phyloP scores from a whole-genome alignment of 2,888 invertebrate species.

The Eulithis prunata region DNA sequence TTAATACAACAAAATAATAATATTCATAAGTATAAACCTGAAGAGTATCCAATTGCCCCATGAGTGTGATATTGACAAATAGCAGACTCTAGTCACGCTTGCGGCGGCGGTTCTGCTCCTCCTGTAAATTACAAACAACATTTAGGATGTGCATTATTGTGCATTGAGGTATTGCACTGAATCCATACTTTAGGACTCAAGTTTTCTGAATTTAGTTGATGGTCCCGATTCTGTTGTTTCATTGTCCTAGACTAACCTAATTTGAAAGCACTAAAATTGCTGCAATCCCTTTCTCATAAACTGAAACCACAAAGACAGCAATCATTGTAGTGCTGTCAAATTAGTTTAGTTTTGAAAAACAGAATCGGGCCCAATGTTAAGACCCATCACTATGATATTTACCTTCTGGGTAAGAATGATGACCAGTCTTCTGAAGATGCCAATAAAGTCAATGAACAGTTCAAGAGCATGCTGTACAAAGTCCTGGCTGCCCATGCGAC shows the following conservation, averaged over 20 bases:
- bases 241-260: too few species aligned
- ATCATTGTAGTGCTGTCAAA: too few species aligned
- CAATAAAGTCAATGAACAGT: conserved; percentile 97
- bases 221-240: too few species aligned
- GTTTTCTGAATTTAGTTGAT: too few species aligned
- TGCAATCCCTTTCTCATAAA: too few species aligned
- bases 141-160: too few species aligned
- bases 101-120: conserved; percentile 80
- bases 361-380: background rate
- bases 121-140: conserved; percentile 59
- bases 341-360: too few species aligned
- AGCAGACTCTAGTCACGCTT: conserved; percentile 73
- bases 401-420: conserved; percentile 96
- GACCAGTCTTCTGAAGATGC: conserved; percentile 95
- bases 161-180: too few species aligned
- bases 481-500: conserved; percentile 95
- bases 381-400: conserved; percentile 43
- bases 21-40: conserved; percentile 26
- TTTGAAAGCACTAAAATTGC: too few species aligned
- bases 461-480: conserved; percentile 96
- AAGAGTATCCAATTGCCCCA: conserved; percentile 30
- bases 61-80: conserved; percentile 12
- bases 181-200: too few species aligned
- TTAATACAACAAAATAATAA: conserved; percentile 32
- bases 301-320: too few species aligned